phyloP scores from a whole-genome alignment of 2,113 vertebrate species.

The Symphodus melops region DNA sequence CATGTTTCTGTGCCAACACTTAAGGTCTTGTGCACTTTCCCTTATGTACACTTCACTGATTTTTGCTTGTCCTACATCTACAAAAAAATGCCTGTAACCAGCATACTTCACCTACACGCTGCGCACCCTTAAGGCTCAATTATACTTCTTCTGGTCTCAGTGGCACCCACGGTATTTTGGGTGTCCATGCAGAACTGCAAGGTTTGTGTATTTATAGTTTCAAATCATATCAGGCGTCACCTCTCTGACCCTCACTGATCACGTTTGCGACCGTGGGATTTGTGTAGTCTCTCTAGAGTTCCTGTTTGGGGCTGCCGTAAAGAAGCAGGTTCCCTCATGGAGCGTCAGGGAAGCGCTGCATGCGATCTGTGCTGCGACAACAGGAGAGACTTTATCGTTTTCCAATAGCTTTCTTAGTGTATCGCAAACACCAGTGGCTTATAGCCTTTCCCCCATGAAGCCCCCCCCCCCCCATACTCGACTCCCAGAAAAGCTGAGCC shows the following conservation, averaged over 20 bases:
- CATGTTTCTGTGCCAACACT: not conserved
- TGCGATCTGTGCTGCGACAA: not conserved
- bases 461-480: too few relatives aligned
- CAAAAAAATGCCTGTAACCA: slow-evolving; percentile 24
- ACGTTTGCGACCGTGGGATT: slow-evolving; percentile 57
- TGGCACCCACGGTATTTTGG: slow-evolving; percentile 61
- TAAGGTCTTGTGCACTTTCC: slow-evolving; percentile 5
- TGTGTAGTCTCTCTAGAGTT: slow-evolving; percentile 45
- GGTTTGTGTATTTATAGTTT: slow-evolving; percentile 77
- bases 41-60: slow-evolving; percentile 3
- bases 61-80: slow-evolving; percentile 45
- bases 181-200: slow-evolving; percentile 58
- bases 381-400: not conserved
- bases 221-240: slow-evolving; percentile 67
- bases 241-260: slow-evolving; percentile 62
- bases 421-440: too few relatives aligned
- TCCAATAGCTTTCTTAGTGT: too few relatives aligned
- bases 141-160: slow-evolving; percentile 68
- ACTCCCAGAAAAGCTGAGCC: too few relatives aligned
- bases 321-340: slow-evolving; percentile 8
- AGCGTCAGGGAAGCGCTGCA: not conserved
- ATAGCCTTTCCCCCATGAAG: too few relatives aligned
- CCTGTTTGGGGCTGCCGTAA: slow-evolving; percentile 17
- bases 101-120: slow-evolving; percentile 56
- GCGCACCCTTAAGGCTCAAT: slow-evolving; percentile 77